Evolutionary conservation across 2,888 invertebrate species (phyloP).

Genomic region (Eurois occulta): DNA sequence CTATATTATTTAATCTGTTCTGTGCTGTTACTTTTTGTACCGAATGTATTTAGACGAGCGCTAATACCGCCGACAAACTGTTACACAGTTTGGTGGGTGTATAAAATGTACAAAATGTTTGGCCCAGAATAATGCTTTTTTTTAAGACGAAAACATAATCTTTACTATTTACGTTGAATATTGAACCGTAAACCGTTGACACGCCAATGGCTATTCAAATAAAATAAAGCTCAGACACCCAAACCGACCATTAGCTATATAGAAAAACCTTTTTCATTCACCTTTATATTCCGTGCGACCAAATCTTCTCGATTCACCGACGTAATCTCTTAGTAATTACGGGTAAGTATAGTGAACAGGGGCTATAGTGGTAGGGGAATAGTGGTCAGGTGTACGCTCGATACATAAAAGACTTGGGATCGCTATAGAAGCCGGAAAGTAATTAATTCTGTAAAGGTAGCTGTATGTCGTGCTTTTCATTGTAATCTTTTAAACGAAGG

Average conservation of each 20-base stretch:
- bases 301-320: constrained; percentile 11
- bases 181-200: background rate
- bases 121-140: no score
- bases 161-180: background rate
- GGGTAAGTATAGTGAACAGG: background rate
- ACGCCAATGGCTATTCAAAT: background rate
- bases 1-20: no score
- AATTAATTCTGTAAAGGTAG: constrained; percentile 34
- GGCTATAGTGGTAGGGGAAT: background rate
- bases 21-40: no score
- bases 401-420: constrained; percentile 6
- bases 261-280: background rate
- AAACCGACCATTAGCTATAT: background rate
- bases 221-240: background rate
- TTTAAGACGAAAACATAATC: background rate
- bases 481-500: constrained; percentile 5
- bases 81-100: no score
- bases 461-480: background rate
- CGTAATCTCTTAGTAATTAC: constrained; percentile 37
- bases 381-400: constrained; percentile 16
- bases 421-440: background rate
- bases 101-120: no score
- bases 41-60: no score
- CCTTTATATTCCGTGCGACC: background rate
- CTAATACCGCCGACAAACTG: no score